Conservation (phyloP, 1,140 invertebrate genomes). For the Asbolus verrucosus region DNA sequence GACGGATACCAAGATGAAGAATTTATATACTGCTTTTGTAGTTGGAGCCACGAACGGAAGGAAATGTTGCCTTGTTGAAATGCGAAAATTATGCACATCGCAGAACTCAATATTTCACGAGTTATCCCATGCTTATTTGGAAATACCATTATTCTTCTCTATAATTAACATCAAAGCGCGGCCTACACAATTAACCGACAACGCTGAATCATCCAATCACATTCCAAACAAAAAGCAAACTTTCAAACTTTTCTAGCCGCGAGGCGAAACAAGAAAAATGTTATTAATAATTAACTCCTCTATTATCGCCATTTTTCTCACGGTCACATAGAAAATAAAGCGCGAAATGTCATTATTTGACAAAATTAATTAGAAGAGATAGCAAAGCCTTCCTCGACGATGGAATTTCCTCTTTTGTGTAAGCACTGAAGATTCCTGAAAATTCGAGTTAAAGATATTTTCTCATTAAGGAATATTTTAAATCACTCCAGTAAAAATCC, state of each 20-base stretch:
- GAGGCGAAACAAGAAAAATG: too few species aligned
- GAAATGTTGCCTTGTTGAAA: conserved; percentile 37
- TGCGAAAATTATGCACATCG: conserved; percentile 36
- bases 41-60: conserved; percentile 26
- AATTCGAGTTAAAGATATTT: background rate
- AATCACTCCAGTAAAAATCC: background rate
- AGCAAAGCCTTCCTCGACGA: too few species aligned
- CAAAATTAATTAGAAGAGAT: too few species aligned
- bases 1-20: conserved; percentile 45
- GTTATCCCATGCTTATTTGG: conserved; percentile 24
- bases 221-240: too few species aligned
- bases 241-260: too few species aligned
- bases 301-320: too few species aligned
- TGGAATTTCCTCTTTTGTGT: background rate
- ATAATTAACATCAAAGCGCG: background rate
- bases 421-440: background rate
- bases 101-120: conserved; percentile 25
- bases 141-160: conserved; percentile 17
- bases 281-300: too few species aligned
- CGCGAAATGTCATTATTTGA: too few species aligned
- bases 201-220: too few species aligned
- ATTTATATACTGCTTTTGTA: conserved; percentile 42
- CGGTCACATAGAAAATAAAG: too few species aligned
- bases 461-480: background rate
- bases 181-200: too few species aligned